A percentile compares a stretch with the other conserved stretches of the same genome.
Evolutionary conservation across 2,888 invertebrate species (phyloP).

Genomic region (Diarsia rubi): DNA sequence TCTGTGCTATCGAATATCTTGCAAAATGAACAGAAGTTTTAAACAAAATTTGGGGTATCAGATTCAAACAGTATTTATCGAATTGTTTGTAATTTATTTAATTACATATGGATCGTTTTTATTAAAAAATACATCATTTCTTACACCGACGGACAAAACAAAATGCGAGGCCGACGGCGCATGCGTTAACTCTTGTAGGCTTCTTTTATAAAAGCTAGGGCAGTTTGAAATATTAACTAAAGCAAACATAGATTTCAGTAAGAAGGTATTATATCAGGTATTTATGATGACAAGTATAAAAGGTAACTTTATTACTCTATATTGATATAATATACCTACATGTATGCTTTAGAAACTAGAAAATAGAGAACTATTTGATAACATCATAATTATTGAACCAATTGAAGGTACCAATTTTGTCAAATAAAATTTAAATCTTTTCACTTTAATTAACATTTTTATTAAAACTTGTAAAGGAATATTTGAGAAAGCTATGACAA

Average conservation of each 20-base stretch:
- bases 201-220: neutral
- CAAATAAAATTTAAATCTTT: neutral
- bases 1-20: neutral
- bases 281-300: no score
- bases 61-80: neutral
- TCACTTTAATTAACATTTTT: neutral
- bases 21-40: neutral
- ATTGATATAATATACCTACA: neutral
- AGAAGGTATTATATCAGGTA: neutral
- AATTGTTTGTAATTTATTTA: neutral
- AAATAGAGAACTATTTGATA: neutral
- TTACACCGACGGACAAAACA: slow-evolving; percentile 54
- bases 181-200: slow-evolving; percentile 70
- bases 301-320: neutral
- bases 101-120: neutral
- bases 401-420: neutral
- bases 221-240: neutral
- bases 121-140: neutral
- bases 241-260: neutral
- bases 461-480: no score
- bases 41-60: neutral
- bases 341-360: neutral
- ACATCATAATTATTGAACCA: neutral
- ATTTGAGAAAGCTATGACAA: neutral
- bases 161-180: slow-evolving; percentile 73